Evolutionary conservation across 2,888 invertebrate species (phyloP), one percentile per base, ranked within the genome.

Genomic region (Tinea pellionella): DNA sequence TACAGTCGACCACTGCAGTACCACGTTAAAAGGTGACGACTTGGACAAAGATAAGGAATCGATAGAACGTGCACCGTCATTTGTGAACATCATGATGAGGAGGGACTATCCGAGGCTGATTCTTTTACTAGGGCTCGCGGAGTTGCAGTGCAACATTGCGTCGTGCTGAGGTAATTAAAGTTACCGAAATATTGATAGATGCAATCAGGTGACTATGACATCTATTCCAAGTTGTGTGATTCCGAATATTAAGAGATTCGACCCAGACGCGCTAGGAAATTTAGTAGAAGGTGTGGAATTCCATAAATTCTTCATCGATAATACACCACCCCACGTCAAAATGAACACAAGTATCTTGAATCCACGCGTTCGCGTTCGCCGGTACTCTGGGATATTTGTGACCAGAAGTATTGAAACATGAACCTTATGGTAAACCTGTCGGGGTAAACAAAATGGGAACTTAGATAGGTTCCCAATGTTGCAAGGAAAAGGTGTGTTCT

Each of bases 231-330:
- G 91, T 93, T 99, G 79, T 98, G 99, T 89, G 99, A 99, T n/a
- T 90, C 96, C 98, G 62, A 96, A 97, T 86, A 91, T 99, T 78
- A 99, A 99, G 68, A 96, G 98, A 70, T 99, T 99, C 89, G 99
- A 99, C 88, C 99, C 99, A 61, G 99, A 99, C 88, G 96, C 98
- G 67, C 91, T 98, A 89, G 99, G 99, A 67, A 98, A 99, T 89
- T 91, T 99, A 78, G 96, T 99, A 66, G 98, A 99, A 88, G 99
- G 99, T 78, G 96, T 99, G 92, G 99, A 99, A 89, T 99, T 99
- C 89, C 98, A 99, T 89, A 99, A 99, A 89, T 99, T 99, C 90
- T 99, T 99, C 89, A 99, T 99, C 89, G 98, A 99, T 89, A 97
- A 98, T 90, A 96, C 96, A 66, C 83, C 87, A 11, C 88, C 95